Conservation (phyloP, 2,888 invertebrate genomes). For the Galerucella pusilla region DNA sequence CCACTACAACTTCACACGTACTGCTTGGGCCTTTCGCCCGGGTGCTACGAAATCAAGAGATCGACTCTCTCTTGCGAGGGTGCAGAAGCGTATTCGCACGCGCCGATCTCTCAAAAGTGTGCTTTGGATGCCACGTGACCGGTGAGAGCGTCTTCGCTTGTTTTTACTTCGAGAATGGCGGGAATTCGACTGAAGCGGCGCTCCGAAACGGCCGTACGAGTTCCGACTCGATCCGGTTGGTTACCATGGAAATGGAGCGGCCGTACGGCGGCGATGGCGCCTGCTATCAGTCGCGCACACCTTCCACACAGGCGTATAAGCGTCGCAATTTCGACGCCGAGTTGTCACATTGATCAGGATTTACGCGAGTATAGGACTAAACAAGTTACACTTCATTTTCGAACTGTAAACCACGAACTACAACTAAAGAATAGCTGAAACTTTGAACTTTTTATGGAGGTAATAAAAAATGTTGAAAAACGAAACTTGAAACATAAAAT, state of each 20-base stretch:
- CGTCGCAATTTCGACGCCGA: conserved; percentile 15
- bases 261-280: conserved; percentile 62
- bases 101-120: conserved; percentile 54
- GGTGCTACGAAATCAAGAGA: conserved; percentile 45
- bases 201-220: conserved; percentile 55
- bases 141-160: conserved; percentile 63
- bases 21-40: conserved; percentile 36
- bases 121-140: conserved; percentile 40
- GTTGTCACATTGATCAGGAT: conserved; percentile 36
- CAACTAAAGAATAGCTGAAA: neutral
- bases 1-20: conserved; percentile 34
- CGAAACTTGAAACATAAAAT: too few relatives aligned
- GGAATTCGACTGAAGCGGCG: conserved; percentile 56
- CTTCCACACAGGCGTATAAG: conserved; percentile 21
- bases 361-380: conserved; percentile 17
- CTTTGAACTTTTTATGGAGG: too few relatives aligned
- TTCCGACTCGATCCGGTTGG: conserved; percentile 59
- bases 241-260: conserved; percentile 64
- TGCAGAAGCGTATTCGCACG: conserved; percentile 55
- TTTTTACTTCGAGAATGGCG: conserved; percentile 59
- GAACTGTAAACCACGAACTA: neutral
- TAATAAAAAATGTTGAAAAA: too few relatives aligned
- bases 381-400: neutral
- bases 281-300: conserved; percentile 40
- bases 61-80: conserved; percentile 39